Conservation (phyloP, 2,113 vertebrate species). For the Cisticola juncidis region DNA sequence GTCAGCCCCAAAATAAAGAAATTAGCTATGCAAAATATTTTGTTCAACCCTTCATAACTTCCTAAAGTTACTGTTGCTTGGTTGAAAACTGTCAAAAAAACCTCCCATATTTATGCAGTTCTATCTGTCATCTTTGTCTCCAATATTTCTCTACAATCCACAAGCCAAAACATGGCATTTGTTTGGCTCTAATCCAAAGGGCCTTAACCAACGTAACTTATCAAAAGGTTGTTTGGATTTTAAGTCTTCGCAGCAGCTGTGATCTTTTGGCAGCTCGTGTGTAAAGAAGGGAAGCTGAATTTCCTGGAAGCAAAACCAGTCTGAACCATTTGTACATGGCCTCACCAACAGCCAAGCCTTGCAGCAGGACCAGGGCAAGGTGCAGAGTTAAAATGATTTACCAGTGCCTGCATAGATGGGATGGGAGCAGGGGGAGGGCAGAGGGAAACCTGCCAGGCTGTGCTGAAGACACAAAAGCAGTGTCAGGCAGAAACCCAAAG, state of each 20-base stretch:
- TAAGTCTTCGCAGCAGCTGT: background rate
- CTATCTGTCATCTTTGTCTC: background rate
- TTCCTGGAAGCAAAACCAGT: background rate
- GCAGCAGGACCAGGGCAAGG: background rate
- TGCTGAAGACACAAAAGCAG: background rate
- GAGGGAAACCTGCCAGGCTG: background rate
- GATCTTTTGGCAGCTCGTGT: background rate
- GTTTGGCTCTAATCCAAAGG: background rate
- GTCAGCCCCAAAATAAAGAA: background rate
- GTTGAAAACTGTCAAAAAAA: background rate
- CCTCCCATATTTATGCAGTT: fast-evolving
- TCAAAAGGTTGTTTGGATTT: background rate
- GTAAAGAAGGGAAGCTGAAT: background rate
- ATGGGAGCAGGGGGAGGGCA: background rate
- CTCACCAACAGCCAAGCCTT: fast-evolving
- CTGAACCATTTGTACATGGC: fast-evolving
- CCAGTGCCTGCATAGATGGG: too few relatives aligned
- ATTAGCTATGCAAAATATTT: background rate
- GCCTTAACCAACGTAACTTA: background rate
- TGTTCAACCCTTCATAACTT: background rate
- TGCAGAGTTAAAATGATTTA: background rate
- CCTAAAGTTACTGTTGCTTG: background rate
- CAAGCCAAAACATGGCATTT: background rate
- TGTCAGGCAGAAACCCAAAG: background rate
- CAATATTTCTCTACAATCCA: background rate